These are phyloP conservation scores for Andrena trimmerana DNA, from an alignment of 2,888 invertebrate species.

Conservation along the genomic window DNA sequence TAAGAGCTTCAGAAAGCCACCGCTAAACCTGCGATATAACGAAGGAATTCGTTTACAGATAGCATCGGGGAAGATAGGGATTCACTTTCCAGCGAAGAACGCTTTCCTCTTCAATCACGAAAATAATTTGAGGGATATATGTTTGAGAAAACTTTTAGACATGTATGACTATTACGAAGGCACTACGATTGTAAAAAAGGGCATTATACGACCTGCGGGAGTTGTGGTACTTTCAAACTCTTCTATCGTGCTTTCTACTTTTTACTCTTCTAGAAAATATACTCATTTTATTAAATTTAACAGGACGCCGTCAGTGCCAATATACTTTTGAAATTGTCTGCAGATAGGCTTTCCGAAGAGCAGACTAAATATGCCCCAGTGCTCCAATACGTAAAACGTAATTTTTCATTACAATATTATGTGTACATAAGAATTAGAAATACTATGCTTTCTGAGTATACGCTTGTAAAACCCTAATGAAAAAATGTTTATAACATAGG, in stretches of 20 bases:
- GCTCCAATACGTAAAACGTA: constrained; percentile 89
- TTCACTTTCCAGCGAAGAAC: constrained; percentile 89
- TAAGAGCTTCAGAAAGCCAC: neutral
- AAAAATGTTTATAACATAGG: constrained; percentile 68
- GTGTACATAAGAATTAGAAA: constrained; percentile 66
- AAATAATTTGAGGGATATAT: constrained; percentile 77
- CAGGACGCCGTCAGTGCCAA: constrained; percentile 88
- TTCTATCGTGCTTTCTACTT: neutral
- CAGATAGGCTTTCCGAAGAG: constrained; percentile 86
- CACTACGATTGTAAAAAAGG: constrained; percentile 62
- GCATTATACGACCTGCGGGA: constrained; percentile 65
- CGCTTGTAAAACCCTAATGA: constrained; percentile 10
- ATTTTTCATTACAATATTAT: constrained; percentile 14
- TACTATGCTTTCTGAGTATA: neutral
- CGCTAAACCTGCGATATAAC: neutral
- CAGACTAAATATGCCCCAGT: constrained; percentile 85
- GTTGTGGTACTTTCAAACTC: constrained; percentile 66
- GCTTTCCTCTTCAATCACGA: constrained; percentile 89
- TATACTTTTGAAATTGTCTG: constrained; percentile 88
- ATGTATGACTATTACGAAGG: constrained; percentile 53
- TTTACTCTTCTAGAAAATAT: constrained; percentile 10
- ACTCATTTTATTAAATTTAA: constrained; percentile 69
- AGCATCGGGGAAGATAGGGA: constrained; percentile 91
- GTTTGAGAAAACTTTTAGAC: constrained; percentile 72
- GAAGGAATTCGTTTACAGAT: constrained; percentile 83